Percentiles rank a stretch among this genome's conserved stretches.
Evolutionary conservation across 2,797 vertebrate species (phyloP).

Genomic region (Parauchenoglanis ngamensis): DNA sequence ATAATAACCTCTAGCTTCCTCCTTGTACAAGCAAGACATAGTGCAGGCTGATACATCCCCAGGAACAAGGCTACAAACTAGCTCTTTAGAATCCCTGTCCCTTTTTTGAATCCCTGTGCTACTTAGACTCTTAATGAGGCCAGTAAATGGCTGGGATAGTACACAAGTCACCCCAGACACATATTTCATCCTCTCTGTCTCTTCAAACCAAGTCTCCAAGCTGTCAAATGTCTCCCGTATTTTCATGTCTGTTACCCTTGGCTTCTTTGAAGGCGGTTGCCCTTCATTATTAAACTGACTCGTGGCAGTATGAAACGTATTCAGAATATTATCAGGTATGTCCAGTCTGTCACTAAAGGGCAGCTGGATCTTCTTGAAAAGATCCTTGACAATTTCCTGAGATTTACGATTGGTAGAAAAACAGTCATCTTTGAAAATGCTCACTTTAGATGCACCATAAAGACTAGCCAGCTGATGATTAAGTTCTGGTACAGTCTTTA

Average conservation of each 20-base stretch:
- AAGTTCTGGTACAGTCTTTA: background rate
- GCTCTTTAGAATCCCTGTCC: background rate
- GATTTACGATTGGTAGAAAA: background rate
- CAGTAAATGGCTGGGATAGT: background rate
- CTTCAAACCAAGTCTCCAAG: background rate
- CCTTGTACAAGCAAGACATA: background rate
- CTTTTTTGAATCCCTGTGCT: background rate
- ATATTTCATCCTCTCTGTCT: background rate
- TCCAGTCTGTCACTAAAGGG: background rate
- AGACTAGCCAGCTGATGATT: background rate
- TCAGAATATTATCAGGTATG: background rate
- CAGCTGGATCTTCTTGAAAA: background rate
- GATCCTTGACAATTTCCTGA: background rate
- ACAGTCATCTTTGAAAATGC: background rate
- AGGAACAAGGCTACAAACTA: background rate
- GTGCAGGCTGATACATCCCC: background rate
- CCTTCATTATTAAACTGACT: background rate
- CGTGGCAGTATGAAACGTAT: background rate
- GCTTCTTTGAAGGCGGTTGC: background rate
- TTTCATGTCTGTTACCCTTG: background rate
- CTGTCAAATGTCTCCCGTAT: background rate
- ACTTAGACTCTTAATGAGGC: background rate
- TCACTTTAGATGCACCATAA: fast-evolving
- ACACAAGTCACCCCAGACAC: background rate
- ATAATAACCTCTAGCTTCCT: background rate